Percentiles rank a stretch among this genome's conserved stretches.
These are phyloP conservation scores for Drosophila subobscura DNA, from an alignment of 1,140 invertebrate species.

Conservation along the genomic window DNA sequence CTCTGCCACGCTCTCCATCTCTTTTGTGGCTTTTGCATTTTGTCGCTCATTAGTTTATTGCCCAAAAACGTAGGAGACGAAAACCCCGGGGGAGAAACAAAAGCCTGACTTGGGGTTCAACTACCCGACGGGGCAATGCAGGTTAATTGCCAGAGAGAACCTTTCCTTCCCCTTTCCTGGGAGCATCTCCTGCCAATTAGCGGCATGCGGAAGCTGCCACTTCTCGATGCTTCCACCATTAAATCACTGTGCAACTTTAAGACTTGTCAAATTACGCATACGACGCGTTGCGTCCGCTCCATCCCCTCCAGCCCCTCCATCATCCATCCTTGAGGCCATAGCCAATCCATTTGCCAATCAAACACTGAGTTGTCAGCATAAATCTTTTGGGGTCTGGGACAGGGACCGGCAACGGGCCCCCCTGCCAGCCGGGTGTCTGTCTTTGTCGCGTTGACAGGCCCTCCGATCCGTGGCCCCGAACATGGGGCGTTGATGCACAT, in stretches of 20 bases:
- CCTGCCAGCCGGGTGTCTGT: constrained; percentile 46
- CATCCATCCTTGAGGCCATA: constrained; percentile 17
- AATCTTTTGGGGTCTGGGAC: constrained; percentile 39
- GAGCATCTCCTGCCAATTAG: constrained; percentile 72
- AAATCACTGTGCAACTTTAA: constrained; percentile 63
- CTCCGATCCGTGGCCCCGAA: constrained; percentile 41
- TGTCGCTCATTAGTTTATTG: constrained; percentile 82
- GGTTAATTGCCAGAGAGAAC: constrained; percentile 73
- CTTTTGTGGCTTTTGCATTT: constrained; percentile 65
- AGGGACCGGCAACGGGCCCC: constrained; percentile 6
- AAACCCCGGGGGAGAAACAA: constrained; percentile 31
- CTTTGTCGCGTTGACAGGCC: constrained; percentile 59
- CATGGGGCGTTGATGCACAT: constrained; percentile 81
- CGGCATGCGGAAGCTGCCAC: constrained; percentile 70
- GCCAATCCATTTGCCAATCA: constrained; percentile 74
- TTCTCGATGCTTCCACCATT: constrained; percentile 45
- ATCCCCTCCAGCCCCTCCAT: too few species aligned
- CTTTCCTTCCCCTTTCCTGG: constrained; percentile 29
- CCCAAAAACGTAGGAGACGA: constrained; percentile 64
- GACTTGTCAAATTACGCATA: constrained; percentile 77
- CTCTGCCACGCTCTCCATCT: constrained; percentile 15
- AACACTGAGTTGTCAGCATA: constrained; percentile 71
- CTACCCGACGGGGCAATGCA: constrained; percentile 57
- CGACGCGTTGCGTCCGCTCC: constrained; percentile 51
- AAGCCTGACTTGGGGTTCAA: constrained; percentile 66